Evolutionary conservation across 2,113 vertebrate species (phyloP), one percentile per base, ranked within the genome.

Genomic region (Erythrocercus mccallii): DNA sequence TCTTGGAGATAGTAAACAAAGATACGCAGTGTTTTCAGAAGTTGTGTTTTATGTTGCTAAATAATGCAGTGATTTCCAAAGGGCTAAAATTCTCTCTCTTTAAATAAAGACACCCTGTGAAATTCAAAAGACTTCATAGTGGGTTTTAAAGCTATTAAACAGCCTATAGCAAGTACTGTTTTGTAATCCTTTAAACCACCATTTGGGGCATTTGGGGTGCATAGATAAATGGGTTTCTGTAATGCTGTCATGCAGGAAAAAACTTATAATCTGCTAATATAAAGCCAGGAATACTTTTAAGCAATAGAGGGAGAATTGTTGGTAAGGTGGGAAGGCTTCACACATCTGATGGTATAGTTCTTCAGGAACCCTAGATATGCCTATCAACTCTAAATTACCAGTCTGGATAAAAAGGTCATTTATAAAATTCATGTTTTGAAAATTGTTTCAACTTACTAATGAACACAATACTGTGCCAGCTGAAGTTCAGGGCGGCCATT

Each of bases 121-220:
- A 81, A 72, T 20, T 69, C 40, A 77, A 31, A 58, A 82, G n/a
- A 62, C 31, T 84, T 78, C 44, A 56, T 57, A 68, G 42, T 48
- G 37, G 11, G 50, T 66, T 85, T 95, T 91, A 89, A 53, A 58
- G 56, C 17, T 96, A 40, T 89, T 73, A 77, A 88, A 92, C 25
- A 93, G 40, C 51, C 58, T 90, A n/a, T 61, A 87, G 72, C 5
- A 1, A 64, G 24, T 66, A 64, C 27, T 66, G 30, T 78, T 93
- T 85, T 30, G 61, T 95, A 92, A 94, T 88, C 56, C 56, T 88
- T 95, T 94, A 94, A 96, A 88, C 16, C 17, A 70, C 30, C 33
- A 35, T 92, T 95, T 95, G 35, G 79, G 28, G 44, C 28, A 70
- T 73, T 42, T 53, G 19, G 12, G 10, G 48, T 61, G 1, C 25